These are phyloP conservation scores for Temnopleurus reevesii DNA, from an alignment of 53 echinoderm and acorn worm genomes.

Conservation along the genomic window DNA sequence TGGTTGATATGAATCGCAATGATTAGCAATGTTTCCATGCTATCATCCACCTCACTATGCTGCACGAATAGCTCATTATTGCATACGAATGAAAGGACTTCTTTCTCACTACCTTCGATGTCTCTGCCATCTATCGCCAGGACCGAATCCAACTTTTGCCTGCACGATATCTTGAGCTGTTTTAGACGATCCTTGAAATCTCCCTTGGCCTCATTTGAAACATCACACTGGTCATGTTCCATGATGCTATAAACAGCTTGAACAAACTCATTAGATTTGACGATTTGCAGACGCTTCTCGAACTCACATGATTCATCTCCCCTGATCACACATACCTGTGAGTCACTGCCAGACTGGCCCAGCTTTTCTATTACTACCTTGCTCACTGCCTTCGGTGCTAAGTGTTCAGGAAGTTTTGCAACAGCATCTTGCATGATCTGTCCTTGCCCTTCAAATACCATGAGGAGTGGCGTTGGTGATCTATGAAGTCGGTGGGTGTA, in stretches of 20 bases:
- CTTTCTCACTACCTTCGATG: conserved; percentile 17
- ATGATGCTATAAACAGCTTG: neutral
- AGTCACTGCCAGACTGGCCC: neutral
- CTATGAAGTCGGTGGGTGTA: neutral
- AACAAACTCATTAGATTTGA: neutral
- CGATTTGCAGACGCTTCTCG: neutral
- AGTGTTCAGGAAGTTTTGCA: neutral
- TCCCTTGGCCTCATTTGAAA: neutral
- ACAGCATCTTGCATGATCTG: neutral
- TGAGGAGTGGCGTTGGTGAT: conserved; percentile 5
- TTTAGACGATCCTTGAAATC: neutral
- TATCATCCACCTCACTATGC: neutral
- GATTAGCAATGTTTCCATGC: neutral
- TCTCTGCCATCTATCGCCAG: neutral
- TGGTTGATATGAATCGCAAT: conserved; percentile 22
- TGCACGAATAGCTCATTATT: neutral
- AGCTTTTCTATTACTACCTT: conserved; percentile 27
- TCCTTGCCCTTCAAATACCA: neutral
- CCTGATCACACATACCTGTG: neutral
- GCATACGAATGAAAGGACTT: neutral
- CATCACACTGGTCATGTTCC: neutral
- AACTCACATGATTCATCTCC: neutral
- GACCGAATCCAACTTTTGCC: neutral
- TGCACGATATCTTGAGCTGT: neutral
- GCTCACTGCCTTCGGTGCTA: conserved; percentile 41